Evolutionary conservation across 1,140 invertebrate genomes (phyloP), one percentile per base, ranked within the genome.

Genomic region (Wasmannia auropunctata): DNA sequence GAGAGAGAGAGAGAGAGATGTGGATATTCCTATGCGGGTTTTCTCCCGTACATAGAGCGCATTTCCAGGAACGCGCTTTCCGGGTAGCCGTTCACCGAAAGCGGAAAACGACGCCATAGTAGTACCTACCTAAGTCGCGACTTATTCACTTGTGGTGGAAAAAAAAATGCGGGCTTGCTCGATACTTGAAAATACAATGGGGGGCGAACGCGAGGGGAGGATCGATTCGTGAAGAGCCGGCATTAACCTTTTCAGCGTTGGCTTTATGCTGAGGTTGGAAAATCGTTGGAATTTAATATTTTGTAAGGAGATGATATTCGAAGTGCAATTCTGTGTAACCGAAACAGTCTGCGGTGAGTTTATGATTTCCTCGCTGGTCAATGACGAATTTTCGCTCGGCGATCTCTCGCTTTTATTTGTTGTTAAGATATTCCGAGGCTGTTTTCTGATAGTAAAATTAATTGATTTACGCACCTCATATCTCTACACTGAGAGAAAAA

Each of bases 161-260:
- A 80, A 80, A 60, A 77, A 69, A 63, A 69, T 69, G 56, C 62
- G 77, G 62, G 46, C 22, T 40, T 54, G 16, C 22, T 69, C 46
- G 22, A 67, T 67, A 80, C 22, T 37, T 19, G 31, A 67, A 80
- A 80, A 80, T 67, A 79, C 19, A 69, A 25, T n/a, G 75, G 6
- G 25, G 6, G 25, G 11, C 46, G 19, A 63, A 11, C 19, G 10
- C 2, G 4, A 70, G 4, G n/a, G 43, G 28, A 19, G 43, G 28
- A 70, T 51, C 28, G 25, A 70, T 70, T 49, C 16, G 43, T 10
- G 16, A 51, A 51, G 43, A 69, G 46, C 34, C 19, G 19, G 46
- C 16, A 28, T 70, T 51, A 70, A 70, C 46, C 46, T n/a, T 31
- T 34, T 51, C 46, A 31, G 46, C 46, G 5, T 49, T 49, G 16